Conservation (phyloP, 2,888 invertebrate genomes). For the Drosophila macrospina region DNA sequence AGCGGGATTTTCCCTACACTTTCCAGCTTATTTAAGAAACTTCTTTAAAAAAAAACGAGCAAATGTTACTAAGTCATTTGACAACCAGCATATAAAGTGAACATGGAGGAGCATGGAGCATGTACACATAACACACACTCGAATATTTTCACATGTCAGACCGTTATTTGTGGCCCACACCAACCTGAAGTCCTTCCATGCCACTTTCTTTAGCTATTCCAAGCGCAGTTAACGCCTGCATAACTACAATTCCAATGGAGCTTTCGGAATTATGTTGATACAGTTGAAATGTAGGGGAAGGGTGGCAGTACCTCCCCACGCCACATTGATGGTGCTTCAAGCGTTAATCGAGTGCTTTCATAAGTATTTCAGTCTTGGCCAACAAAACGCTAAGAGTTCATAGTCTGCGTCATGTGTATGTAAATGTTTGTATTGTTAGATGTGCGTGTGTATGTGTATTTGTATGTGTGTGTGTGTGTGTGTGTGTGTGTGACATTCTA, state of each 20-base stretch:
- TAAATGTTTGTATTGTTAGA: not conserved
- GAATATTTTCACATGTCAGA: too few relatives aligned
- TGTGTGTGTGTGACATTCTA: constrained; percentile 12
- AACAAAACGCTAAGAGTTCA: constrained; percentile 5
- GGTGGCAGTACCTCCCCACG: not conserved
- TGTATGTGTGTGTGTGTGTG: not conserved
- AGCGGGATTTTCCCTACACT: too few relatives aligned
- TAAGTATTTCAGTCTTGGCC: constrained; percentile 8
- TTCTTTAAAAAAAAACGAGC: too few relatives aligned
- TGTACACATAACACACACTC: too few relatives aligned
- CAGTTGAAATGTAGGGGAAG: not conserved
- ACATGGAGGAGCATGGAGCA: too few relatives aligned
- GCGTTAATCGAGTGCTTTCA: constrained; percentile 15
- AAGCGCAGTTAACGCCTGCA: not conserved
- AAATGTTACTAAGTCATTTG: too few relatives aligned
- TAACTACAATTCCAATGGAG: constrained; percentile 4
- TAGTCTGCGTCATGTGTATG: constrained; percentile 2
- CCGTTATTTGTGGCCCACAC: too few relatives aligned
- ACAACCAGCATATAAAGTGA: too few relatives aligned
- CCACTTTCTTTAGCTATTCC: not conserved
- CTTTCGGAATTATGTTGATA: constrained; percentile 7
- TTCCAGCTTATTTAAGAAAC: too few relatives aligned
- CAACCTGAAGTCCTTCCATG: too few relatives aligned
- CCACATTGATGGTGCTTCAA: not conserved
- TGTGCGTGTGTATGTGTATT: not conserved